Base-by-base conservation (phyloP, 2,888 invertebrate species). In the Galeruca laticollis region DNA sequence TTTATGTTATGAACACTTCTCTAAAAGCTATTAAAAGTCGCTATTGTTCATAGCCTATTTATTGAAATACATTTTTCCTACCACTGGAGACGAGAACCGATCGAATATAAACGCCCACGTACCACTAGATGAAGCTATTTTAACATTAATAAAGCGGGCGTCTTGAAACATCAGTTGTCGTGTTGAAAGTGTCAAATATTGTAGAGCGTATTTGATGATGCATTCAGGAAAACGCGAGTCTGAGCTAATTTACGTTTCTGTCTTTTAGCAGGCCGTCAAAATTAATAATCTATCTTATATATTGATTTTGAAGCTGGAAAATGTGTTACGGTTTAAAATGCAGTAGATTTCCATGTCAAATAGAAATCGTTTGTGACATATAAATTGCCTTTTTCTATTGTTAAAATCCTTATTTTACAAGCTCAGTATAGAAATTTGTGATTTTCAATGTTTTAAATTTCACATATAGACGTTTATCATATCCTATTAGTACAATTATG, bases 1-100 rank as follows among this genome's bases (percentile, higher is more conserved):
- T 69, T 69, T 37, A 69, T 65, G 60, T 69, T 56, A 69, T 60
- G 52, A 65, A 69, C 65, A 65, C 65, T 61, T 69, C 31, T 43
- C 33, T 49, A 65, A 65, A 43, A 49, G 47, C 60, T 49, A 49
- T 69, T 54, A 60, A 49, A 64, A 64, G 35, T 60, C 52, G 59
- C 56, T 47, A 70, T 61, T 70, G 61, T 70, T 70, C 54, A 56
- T 43, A 51, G 54, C 54, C 20, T 35, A 37, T 60, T 65, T 60
- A 56, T 62, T 57, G 37, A 40, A 63, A 56, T 54, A 40, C 56
- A 35, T 57, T 35, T 35, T 35, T 57, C 35, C 35, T 4, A 35
- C 9, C 15, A 15, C 56, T 31, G 26, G 31, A 54, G 54, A 51
- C 35, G 26, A 37, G 63, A 37, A 15, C 47, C 37, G 54, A 37